Conservation (phyloP, 2,797 vertebrate species). For the Hybognathus amarus region DNA sequence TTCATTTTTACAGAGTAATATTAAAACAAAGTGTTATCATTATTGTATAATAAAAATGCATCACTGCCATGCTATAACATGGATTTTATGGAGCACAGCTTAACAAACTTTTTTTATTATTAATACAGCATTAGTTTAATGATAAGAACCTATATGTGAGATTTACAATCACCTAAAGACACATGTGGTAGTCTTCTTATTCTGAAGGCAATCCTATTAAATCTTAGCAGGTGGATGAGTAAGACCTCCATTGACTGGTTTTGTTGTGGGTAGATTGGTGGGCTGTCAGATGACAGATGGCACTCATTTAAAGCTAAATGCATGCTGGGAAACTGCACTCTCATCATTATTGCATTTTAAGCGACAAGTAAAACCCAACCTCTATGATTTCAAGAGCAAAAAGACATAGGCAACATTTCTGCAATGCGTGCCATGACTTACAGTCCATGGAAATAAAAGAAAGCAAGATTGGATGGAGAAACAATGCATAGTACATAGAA, state of each 20-base stretch:
- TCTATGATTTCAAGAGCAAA: neutral
- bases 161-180: conserved; percentile 15
- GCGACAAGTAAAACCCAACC: neutral
- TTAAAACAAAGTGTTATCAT: neutral
- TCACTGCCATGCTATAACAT: neutral
- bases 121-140: neutral
- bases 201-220: conserved; percentile 47
- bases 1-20: no score
- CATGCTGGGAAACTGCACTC: conserved; percentile 23
- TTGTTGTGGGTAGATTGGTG: neutral
- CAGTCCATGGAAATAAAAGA: neutral
- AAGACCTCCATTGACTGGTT: neutral
- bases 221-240: conserved; percentile 8
- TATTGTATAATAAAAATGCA: neutral
- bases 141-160: neutral
- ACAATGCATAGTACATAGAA: neutral
- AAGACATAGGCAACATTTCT: neutral
- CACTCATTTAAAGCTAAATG: neutral
- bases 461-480: neutral
- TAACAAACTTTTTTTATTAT: neutral
- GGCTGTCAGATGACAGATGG: conserved; percentile 34
- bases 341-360: conserved; percentile 19
- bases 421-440: neutral
- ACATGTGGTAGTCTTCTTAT: conserved; percentile 34
- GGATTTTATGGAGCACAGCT: neutral